Percentiles rank a stretch among this genome's conserved stretches.
phyloP scores from a whole-genome alignment of 2,113 vertebrate species.

The Sinosuthora webbiana region DNA sequence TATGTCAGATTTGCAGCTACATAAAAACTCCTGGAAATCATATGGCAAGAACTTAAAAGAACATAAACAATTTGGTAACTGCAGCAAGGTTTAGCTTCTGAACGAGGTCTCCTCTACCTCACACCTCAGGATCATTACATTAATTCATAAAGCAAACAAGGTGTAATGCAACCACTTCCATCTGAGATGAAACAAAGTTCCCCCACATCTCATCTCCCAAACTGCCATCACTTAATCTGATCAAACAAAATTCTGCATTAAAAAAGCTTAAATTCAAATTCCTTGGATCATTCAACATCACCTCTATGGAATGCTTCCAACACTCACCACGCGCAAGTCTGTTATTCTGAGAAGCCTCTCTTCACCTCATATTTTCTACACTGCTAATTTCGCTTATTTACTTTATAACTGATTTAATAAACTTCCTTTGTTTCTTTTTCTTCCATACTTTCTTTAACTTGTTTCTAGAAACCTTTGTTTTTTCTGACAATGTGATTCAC shows the following conservation, averaged over 20 bases:
- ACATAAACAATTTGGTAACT: background rate
- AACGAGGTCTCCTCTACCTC: background rate
- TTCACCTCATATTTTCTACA: background rate
- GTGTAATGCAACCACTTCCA: background rate
- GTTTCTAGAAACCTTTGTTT: background rate
- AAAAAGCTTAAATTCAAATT: background rate
- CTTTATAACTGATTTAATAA: background rate
- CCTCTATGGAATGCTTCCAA: background rate
- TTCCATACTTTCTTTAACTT: background rate
- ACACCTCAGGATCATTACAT: background rate
- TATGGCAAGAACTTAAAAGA: background rate
- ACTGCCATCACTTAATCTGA: background rate
- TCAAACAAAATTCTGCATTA: background rate
- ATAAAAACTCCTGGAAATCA: background rate
- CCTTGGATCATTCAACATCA: background rate
- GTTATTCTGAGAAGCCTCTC: background rate
- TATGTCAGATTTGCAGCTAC: background rate
- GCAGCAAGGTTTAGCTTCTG: background rate
- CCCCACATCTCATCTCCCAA: background rate
- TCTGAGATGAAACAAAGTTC: background rate
- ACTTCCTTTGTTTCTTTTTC: background rate
- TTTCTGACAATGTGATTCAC: background rate
- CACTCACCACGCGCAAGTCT: background rate
- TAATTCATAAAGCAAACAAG: background rate
- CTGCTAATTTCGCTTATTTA: background rate